Base-by-base conservation (phyloP, 1,140 invertebrate species). In the Rhyzopertha dominica region DNA sequence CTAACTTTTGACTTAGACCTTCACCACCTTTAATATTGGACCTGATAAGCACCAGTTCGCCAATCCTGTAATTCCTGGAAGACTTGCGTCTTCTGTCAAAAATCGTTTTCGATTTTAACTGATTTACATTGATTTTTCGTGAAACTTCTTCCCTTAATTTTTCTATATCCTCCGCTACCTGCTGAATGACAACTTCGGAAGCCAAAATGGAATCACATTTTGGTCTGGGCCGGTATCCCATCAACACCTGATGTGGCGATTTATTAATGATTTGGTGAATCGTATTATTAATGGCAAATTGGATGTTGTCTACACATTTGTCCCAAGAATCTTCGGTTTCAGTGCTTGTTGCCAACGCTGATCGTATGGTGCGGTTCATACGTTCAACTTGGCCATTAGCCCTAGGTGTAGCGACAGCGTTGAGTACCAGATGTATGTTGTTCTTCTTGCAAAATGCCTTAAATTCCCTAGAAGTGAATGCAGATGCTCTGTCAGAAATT, bases 401-500 rank as follows among this genome's bases (percentile, higher is more conserved):
- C n/a, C n/a, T n/a, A n/a, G n/a, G n/a, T n/a, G n/a, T n/a, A n/a
- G n/a, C n/a, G n/a, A n/a, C n/a, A n/a, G n/a, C n/a, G n/a, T n/a
- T n/a, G n/a, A n/a, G n/a, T n/a, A n/a, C n/a, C n/a, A n/a, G n/a
- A n/a, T n/a, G n/a, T n/a, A 32, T 52, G 58, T 13, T 43, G 44
- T 35, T 18, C 29, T n/a, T n/a, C n/a, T n/a, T n/a, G n/a, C n/a
- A n/a, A n/a, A n/a, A n/a, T n/a, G n/a, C n/a, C n/a, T n/a, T n/a
- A 30, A 64, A 49, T 20, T 51, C 37, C 3, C 22, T 22, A 12
- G 49, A 54, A 28, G 36, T 55, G 47, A 62, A 67, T 40, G 61
- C 61, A 5, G 61, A 62, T 2, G 56, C 65, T 16, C 56, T 22
- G 42, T 68, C 64, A 3, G 59, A 59, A 22, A 68, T 50, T 4